Evolutionary conservation across 2,797 vertebrate species (phyloP).

Genomic region (Xyrichtys novacula): DNA sequence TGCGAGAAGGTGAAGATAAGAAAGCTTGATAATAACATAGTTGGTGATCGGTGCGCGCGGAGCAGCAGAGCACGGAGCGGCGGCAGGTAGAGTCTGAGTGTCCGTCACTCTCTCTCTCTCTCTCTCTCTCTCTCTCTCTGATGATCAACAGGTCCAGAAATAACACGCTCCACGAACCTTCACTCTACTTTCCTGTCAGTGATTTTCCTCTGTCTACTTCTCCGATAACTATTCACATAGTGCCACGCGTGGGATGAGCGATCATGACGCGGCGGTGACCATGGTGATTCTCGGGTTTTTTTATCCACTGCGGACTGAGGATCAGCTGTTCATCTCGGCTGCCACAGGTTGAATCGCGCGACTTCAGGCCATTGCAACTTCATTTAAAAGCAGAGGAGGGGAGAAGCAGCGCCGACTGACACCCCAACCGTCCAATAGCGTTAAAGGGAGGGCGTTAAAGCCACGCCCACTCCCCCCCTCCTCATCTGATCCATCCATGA

Average conservation of each 20-base stretch:
- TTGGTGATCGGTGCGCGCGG: conserved; percentile 39
- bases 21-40: conserved; percentile 74
- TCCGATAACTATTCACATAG: conserved; percentile 66
- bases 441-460: background rate
- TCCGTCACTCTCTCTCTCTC: conserved; percentile 37
- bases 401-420: conserved; percentile 64
- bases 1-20: conserved; percentile 65
- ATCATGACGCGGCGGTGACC: conserved; percentile 60
- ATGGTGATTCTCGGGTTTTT: conserved; percentile 59
- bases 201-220: conserved; percentile 48
- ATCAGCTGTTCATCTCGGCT: conserved; percentile 69
- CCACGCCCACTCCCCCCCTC: conserved; percentile 58
- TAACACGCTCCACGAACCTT: conserved; percentile 34
- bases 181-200: conserved; percentile 35
- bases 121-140: no score
- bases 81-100: conserved; percentile 36
- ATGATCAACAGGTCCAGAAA: conserved; percentile 57
- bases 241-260: conserved; percentile 51
- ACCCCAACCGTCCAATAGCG: conserved; percentile 66
- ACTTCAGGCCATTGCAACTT: conserved; percentile 70
- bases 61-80: conserved; percentile 29
- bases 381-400: conserved; percentile 81
- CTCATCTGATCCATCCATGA: background rate
- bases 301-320: conserved; percentile 72
- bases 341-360: conserved; percentile 77